Evolutionary conservation across 2,113 vertebrate species (phyloP).

Genomic region (Pipa parva): DNA sequence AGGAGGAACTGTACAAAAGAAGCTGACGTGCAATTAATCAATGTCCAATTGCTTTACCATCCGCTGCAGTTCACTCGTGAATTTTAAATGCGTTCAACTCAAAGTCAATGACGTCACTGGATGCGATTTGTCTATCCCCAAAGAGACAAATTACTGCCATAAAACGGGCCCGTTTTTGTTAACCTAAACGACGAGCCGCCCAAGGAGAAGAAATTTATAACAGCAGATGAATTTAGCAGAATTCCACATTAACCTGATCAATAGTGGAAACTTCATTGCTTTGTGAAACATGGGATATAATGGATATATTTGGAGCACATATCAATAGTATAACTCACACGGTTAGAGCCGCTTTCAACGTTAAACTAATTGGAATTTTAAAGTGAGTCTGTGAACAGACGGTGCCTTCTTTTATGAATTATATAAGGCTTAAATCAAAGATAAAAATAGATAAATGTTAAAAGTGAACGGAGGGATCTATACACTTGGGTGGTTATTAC

Average conservation of each 20-base stretch:
- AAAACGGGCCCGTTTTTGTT: background rate
- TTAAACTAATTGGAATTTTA: too few species aligned
- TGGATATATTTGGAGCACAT: too few species aligned
- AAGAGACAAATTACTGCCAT: background rate
- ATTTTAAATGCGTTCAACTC: background rate
- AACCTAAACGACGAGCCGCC: background rate
- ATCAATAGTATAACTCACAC: too few species aligned
- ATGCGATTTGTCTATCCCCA: background rate
- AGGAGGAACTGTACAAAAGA: background rate
- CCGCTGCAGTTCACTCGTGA: background rate
- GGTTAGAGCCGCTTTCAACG: too few species aligned
- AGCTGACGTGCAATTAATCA: constrained; percentile 24
- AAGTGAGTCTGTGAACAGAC: too few species aligned
- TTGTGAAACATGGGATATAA: background rate
- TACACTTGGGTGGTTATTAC: too few species aligned
- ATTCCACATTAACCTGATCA: background rate
- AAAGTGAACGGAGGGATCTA: too few species aligned
- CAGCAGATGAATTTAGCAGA: background rate
- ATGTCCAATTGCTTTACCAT: constrained; percentile 19
- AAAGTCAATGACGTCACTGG: constrained; percentile 14
- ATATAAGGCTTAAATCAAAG: too few species aligned
- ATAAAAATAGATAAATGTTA: too few species aligned
- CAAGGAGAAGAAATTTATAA: background rate
- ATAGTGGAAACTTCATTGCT: background rate
- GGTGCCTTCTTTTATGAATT: too few species aligned